These are phyloP conservation scores for Bugula neritina DNA, from an alignment of 2,888 invertebrate species.

Conservation along the genomic window DNA sequence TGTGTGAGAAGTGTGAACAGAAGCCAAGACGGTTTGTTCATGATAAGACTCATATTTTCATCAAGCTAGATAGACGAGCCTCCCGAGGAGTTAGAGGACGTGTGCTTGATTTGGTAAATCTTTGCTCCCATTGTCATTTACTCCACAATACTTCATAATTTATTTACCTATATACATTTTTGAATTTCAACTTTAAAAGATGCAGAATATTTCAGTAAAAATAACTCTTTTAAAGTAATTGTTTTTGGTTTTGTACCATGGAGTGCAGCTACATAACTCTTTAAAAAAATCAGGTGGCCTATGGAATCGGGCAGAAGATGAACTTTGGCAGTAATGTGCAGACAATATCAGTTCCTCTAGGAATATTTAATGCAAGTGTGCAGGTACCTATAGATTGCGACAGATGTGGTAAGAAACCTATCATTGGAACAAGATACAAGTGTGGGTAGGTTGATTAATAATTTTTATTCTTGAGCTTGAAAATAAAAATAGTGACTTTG, in stretches of 20 bases:
- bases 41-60: slow-evolving; percentile 46
- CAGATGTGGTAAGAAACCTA: slow-evolving; percentile 40
- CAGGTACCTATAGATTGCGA: slow-evolving; percentile 38
- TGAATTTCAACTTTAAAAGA: too few species aligned
- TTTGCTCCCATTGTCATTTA: too few species aligned
- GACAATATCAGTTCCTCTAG: neutral
- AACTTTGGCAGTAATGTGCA: neutral
- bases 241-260: too few species aligned
- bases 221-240: too few species aligned
- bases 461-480: neutral
- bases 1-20: slow-evolving; percentile 50
- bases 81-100: neutral
- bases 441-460: slow-evolving; percentile 46
- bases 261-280: too few species aligned
- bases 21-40: slow-evolving; percentile 36
- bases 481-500: too few species aligned
- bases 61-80: slow-evolving; percentile 46
- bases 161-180: too few species aligned
- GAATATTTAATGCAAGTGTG: neutral
- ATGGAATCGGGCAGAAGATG: neutral
- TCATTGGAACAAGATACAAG: slow-evolving; percentile 50
- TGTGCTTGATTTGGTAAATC: neutral
- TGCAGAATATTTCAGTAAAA: too few species aligned
- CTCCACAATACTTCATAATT: too few species aligned
- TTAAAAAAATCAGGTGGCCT: neutral